Conservation (phyloP, 2,113 vertebrate genomes). For the Mus pahari region DNA sequence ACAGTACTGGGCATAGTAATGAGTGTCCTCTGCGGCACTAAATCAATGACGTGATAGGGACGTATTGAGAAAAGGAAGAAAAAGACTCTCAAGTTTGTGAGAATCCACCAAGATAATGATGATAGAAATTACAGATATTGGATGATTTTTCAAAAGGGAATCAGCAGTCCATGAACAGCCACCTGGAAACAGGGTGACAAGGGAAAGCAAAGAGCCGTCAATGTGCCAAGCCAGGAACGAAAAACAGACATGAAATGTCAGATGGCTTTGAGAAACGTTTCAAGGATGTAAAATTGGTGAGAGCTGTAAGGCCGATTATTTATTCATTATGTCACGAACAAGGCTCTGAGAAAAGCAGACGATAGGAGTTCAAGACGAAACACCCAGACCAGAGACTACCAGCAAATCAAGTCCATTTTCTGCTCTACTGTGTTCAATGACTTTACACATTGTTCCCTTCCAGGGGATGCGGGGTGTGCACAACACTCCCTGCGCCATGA, state of each 20-base stretch:
- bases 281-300: background rate
- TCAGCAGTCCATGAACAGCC: background rate
- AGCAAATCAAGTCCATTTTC: background rate
- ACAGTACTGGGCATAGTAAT: rapidly evolving
- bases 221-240: background rate
- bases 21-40: background rate
- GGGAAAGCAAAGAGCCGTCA: background rate
- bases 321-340: background rate
- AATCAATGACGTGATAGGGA: background rate
- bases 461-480: too few species aligned
- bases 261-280: background rate
- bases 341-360: background rate
- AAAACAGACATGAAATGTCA: background rate
- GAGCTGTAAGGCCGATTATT: background rate
- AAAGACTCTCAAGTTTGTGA: background rate
- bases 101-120: background rate
- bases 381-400: background rate
- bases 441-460: background rate
- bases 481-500: background rate
- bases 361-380: background rate
- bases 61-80: background rate
- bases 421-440: background rate
- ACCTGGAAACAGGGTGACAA: background rate
- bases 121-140: background rate
- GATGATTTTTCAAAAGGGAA: background rate